Base-by-base conservation (phyloP, 2,888 invertebrate genomes). In the Campoletis raptor region DNA sequence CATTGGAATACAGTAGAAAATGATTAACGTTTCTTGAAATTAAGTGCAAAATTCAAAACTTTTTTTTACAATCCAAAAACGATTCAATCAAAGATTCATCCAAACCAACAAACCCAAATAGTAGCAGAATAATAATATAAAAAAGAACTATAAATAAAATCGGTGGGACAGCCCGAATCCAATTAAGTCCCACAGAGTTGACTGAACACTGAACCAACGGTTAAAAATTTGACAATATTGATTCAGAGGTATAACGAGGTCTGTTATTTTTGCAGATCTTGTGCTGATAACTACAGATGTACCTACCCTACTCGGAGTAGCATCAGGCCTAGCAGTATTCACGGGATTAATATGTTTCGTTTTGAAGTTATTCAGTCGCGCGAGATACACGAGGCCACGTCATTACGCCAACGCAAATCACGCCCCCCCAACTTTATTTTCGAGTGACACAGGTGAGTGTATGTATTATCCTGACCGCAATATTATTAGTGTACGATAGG, bases 261-360 rank as follows among this genome's bases (percentile, higher is more conserved):
- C 57, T n/a, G 30, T 83, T 80, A 81, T 85, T 88, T 54, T 94
- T 94, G 2, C 94, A 98, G 98, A 98, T 95, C 95, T 97, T 95
- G 97, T 96, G 93, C 95, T 97, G 95, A 96, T 98, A 95, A 96
- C 97, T 92, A 97, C 97, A 90, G 97, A 98, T 95, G 95, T 98
- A 95, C 97, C 98, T 93, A 98, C 98, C 91, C 95, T 98, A 92
- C 96, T 98, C 92, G 98, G 98, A 90, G 97, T 98, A 89, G 96
- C 97, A 92, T 97, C 97, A 90, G 98, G 98, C 88, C 97, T 98
- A 94, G 97, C 98, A 91, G 96, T 98, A 92, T 95, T 98, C 92
- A 97, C 97, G 54, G 98, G 97, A 74, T 96, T 98, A 90, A 97
- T 98, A 92, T 98, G 98, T 95, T 97, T 98, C 96, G 98, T 98